Evolutionary conservation across 2,113 vertebrate species (phyloP).

Genomic region (Melanotaenia duboulayi): DNA sequence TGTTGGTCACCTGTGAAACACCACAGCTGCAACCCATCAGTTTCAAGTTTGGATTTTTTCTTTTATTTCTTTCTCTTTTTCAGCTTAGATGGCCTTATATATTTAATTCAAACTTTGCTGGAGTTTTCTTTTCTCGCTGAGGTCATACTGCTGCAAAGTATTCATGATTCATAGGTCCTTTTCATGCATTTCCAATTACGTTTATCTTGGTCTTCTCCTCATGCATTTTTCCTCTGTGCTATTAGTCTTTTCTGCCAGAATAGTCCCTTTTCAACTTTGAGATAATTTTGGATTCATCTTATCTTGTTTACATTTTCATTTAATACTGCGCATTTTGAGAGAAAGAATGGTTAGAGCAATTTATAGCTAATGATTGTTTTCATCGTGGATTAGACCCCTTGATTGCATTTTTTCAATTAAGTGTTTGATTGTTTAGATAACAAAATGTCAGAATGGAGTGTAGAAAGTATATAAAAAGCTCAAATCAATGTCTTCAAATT

Average conservation of each 20-base stretch:
- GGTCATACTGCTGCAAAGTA: neutral
- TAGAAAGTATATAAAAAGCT: neutral
- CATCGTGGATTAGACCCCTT: neutral
- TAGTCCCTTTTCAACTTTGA: neutral
- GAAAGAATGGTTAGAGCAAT: neutral
- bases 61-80: too few species aligned
- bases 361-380: neutral
- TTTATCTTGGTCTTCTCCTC: neutral
- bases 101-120: constrained; percentile 11
- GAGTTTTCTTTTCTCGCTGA: neutral
- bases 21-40: constrained; percentile 29
- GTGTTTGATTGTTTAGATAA: constrained; percentile 4
- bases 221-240: neutral
- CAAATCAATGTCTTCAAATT: neutral
- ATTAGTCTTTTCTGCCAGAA: neutral
- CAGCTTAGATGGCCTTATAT: neutral
- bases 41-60: neutral
- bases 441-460: constrained; percentile 3
- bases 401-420: neutral
- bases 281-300: neutral
- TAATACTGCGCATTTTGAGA: neutral
- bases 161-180: constrained; percentile 15
- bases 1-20: constrained; percentile 39
- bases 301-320: constrained; percentile 24
- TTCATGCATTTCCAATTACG: constrained; percentile 31